Evolutionary conservation across 2,797 vertebrate species (phyloP).

Genomic region (Etheostoma perlongum): DNA sequence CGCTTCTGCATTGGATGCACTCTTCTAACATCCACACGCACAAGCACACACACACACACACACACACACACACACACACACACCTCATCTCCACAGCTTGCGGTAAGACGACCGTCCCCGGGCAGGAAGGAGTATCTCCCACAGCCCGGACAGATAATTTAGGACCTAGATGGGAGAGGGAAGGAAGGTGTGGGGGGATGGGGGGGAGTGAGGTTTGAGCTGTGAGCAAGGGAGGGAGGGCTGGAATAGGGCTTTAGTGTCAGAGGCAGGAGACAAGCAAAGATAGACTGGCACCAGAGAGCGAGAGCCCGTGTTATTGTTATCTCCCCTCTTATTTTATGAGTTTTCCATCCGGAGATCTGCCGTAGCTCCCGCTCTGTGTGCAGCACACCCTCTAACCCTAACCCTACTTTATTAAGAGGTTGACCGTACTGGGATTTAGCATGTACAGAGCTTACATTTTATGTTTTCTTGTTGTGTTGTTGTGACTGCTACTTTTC

Average conservation of each 20-base stretch:
- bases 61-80: slow-evolving; percentile 24
- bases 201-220: slow-evolving; percentile 31
- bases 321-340: slow-evolving; percentile 76
- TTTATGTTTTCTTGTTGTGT: slow-evolving; percentile 31
- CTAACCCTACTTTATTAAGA: slow-evolving; percentile 25
- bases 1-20: slow-evolving; percentile 53
- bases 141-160: slow-evolving; percentile 72
- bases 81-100: slow-evolving; percentile 50
- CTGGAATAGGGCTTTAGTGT: slow-evolving; percentile 65
- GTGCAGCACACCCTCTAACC: not conserved
- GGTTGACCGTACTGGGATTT: slow-evolving; percentile 40
- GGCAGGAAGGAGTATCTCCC: slow-evolving; percentile 72
- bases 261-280: slow-evolving; percentile 71
- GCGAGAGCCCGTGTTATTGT: slow-evolving; percentile 73
- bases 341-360: slow-evolving; percentile 75
- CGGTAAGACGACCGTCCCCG: slow-evolving; percentile 58
- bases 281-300: slow-evolving; percentile 82
- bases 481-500: slow-evolving; percentile 51
- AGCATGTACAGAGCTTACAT: slow-evolving; percentile 24
- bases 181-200: not conserved
- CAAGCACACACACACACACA: not conserved
- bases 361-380: slow-evolving; percentile 25
- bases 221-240: slow-evolving; percentile 42
- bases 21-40: slow-evolving; percentile 27
- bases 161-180: slow-evolving; percentile 61